Evolutionary conservation across 2,888 invertebrate genomes (phyloP), one percentile per base, ranked within the genome.

Genomic region (Danaus chrysippus): DNA sequence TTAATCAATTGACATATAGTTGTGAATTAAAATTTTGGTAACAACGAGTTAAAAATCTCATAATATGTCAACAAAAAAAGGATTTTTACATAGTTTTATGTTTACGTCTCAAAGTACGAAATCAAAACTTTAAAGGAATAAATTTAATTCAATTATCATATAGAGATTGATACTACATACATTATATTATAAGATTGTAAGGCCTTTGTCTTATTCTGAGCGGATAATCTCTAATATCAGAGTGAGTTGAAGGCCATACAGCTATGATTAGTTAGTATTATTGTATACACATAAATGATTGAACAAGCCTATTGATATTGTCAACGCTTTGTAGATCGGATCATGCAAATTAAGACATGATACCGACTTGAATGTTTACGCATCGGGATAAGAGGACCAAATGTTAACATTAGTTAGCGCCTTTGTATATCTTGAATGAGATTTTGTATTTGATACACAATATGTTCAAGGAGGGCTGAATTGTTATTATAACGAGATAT

Each of bases 281-380:
- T 49, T 49, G 17, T 46, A 46, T 46, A 17, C 23, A 34, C 23
- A 34, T 34, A 49, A 17, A 49, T 49, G 17, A 49, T 49, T 49
- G 79, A 74, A 75, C 74, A 76, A 65, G 71, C 77, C 75, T 77
- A 82, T 83, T 79, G 82, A 79, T 79, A 81, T 78, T 76, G 83
- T 79, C 76, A 72, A 76, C 67, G 77, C 76, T 69, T 73, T 79
- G 70, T 72, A 71, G 72, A 71, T 75, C 75, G 78, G 78, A 80
- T 81, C 81, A 89, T 89, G 88, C 83, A 88, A 89, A 89, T 88
- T 82, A 84, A 83, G 85, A 83, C 85, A 83, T 82, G 84, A 82
- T 75, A 79, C 72, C 80, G 77, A 77, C 81, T 78, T 75, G 72
- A 77, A 57, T 84, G 83, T 87, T 86, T 83, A 84, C 81, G 79